These are phyloP conservation scores for Mirounga angustirostris DNA, from an alignment of 2,113 vertebrate species.

Conservation along the genomic window DNA sequence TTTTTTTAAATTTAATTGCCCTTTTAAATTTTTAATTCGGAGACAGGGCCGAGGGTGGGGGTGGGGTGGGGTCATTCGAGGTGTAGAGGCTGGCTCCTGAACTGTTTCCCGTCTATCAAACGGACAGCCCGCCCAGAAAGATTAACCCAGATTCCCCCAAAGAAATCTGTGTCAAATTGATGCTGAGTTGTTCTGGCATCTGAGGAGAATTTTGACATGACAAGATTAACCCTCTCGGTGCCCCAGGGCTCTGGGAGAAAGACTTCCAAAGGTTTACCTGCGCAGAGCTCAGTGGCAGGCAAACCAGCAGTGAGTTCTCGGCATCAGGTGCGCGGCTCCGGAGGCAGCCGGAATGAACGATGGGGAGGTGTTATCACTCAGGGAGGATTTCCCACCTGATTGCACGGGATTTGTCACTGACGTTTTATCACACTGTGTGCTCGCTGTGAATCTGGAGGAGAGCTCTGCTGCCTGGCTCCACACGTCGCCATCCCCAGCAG, in stretches of 20 bases:
- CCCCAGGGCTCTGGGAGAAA: constrained; percentile 75
- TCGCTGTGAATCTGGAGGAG: neutral
- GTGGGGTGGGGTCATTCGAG: neutral
- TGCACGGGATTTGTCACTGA: constrained; percentile 55
- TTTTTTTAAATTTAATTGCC: constrained; percentile 85
- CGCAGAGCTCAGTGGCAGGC: constrained; percentile 47
- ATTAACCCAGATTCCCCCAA: constrained; percentile 86
- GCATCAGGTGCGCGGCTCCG: neutral
- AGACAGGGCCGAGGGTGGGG: constrained; percentile 42
- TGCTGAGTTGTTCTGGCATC: constrained; percentile 86
- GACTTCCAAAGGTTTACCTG: constrained; percentile 71
- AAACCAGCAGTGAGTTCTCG: constrained; percentile 48
- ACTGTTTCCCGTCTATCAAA: constrained; percentile 81
- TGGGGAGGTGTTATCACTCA: neutral
- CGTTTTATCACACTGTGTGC: neutral
- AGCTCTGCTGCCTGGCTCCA: neutral
- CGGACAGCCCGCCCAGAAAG: constrained; percentile 84
- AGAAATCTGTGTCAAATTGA: constrained; percentile 88
- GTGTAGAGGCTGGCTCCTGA: constrained; percentile 63
- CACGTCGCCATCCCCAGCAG: rapidly evolving
- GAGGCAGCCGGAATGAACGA: neutral
- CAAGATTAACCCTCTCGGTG: constrained; percentile 85
- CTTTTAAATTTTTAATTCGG: constrained; percentile 88
- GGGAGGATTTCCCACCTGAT: constrained; percentile 54
- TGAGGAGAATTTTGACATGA: constrained; percentile 82